Evolutionary conservation across 2,888 invertebrate species (phyloP).

Genomic region (Liopterus haemorrhoidalis): DNA sequence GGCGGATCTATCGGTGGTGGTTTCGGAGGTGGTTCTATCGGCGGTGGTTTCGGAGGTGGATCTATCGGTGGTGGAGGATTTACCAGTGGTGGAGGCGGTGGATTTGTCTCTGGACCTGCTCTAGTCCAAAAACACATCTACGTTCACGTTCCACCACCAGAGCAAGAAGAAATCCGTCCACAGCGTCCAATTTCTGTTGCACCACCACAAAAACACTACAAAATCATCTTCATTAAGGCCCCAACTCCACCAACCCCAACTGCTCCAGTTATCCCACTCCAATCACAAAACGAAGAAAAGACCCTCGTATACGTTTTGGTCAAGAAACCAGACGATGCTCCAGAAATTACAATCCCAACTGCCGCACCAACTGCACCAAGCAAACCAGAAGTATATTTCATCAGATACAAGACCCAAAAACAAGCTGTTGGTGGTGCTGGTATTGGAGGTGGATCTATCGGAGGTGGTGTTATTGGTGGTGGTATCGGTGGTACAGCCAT

Average conservation of each 20-base stretch:
- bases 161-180: conserved; percentile 63
- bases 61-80: conserved; percentile 34
- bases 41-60: conserved; percentile 27
- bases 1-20: conserved; percentile 27
- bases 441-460: conserved; percentile 42
- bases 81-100: conserved; percentile 44
- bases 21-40: conserved; percentile 29
- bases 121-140: conserved; percentile 78
- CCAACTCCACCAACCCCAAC: conserved; percentile 73
- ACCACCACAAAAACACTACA: conserved; percentile 79
- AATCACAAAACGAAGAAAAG: conserved; percentile 78
- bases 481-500: conserved; percentile 41
- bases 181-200: conserved; percentile 59
- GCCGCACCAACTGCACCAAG: conserved; percentile 72
- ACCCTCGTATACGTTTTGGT: conserved; percentile 81
- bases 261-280: conserved; percentile 69
- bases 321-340: conserved; percentile 54
- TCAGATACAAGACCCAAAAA: conserved; percentile 70
- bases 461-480: conserved; percentile 41
- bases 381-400: conserved; percentile 88
- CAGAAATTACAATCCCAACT: conserved; percentile 31
- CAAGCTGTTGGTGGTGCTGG: conserved; percentile 47
- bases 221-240: conserved; percentile 87
- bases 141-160: conserved; percentile 82
- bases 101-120: conserved; percentile 51